phyloP scores from a whole-genome alignment of 1,140 invertebrate species.

The Drosophila orosa region DNA sequence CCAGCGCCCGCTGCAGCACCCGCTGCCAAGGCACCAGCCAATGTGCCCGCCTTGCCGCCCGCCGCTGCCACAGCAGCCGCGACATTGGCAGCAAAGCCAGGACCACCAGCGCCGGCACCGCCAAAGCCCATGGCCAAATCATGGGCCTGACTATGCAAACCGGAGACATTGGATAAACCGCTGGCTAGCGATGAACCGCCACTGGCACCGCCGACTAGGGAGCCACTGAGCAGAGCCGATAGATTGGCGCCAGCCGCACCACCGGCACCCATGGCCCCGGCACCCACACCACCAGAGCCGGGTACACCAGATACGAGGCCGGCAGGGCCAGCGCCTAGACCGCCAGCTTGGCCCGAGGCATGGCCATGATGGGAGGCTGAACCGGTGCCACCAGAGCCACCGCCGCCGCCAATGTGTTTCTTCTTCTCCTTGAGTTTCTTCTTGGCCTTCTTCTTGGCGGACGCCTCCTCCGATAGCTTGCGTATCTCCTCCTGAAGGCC shows the following conservation, averaged over 20 bases:
- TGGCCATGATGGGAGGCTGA: slow-evolving; percentile 39
- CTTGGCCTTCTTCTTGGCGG: slow-evolving; percentile 91
- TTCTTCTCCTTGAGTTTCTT: slow-evolving; percentile 91
- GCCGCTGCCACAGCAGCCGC: slow-evolving; percentile 41
- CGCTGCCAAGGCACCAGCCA: slow-evolving; percentile 65
- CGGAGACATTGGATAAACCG: slow-evolving; percentile 41
- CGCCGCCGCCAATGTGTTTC: slow-evolving; percentile 78
- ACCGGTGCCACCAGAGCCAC: slow-evolving; percentile 29
- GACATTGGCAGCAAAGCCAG: slow-evolving; percentile 39
- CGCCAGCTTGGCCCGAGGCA: slow-evolving; percentile 25
- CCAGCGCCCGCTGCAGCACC: slow-evolving; percentile 68
- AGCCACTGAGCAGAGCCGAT: slow-evolving; percentile 52
- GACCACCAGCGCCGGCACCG: slow-evolving; percentile 32
- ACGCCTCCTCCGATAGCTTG: slow-evolving; percentile 92
- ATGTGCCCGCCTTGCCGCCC: slow-evolving; percentile 62
- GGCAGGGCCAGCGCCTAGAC: slow-evolving; percentile 11
- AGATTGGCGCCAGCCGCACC: slow-evolving; percentile 56
- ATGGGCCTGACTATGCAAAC: slow-evolving; percentile 53
- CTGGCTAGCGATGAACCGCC: slow-evolving; percentile 54
- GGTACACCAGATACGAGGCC: slow-evolving; percentile 44
- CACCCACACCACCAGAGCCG: slow-evolving; percentile 42
- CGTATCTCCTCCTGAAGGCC: slow-evolving; percentile 97
- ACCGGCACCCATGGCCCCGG: slow-evolving; percentile 35
- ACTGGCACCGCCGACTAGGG: slow-evolving; percentile 63
- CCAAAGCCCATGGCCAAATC: slow-evolving; percentile 69